These are phyloP conservation scores for Columba livia DNA, from an alignment of 2,113 vertebrate species.

Conservation along the genomic window DNA sequence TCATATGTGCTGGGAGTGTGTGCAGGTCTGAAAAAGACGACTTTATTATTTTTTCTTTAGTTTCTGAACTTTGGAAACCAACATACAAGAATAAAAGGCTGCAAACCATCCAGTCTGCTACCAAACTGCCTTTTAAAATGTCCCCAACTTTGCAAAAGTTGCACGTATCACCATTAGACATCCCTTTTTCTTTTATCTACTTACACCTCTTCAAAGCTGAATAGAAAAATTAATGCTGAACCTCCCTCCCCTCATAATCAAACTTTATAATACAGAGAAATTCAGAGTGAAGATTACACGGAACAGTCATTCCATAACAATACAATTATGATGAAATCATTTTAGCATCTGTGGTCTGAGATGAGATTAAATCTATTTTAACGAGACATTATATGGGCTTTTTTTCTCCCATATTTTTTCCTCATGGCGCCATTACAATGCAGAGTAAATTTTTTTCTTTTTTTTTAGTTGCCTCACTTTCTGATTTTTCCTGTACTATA, in stretches of 20 bases:
- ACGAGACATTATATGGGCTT: slow-evolving; percentile 20
- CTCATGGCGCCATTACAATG: neutral
- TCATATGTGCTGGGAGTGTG: neutral
- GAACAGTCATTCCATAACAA: slow-evolving; percentile 55
- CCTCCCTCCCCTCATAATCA: slow-evolving; percentile 44
- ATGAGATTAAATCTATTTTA: slow-evolving; percentile 62
- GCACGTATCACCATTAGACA: neutral
- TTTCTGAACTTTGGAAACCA: slow-evolving; percentile 28
- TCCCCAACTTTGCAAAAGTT: slow-evolving; percentile 23
- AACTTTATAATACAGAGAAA: slow-evolving; percentile 33
- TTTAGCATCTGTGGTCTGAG: slow-evolving; percentile 59
- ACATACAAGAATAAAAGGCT: slow-evolving; percentile 25
- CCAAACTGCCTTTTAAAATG: slow-evolving; percentile 19
- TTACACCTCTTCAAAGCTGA: slow-evolving; percentile 33
- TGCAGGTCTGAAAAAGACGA: neutral
- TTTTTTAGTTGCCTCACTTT: neutral
- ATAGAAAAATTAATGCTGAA: slow-evolving; percentile 56
- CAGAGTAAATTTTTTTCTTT: neutral
- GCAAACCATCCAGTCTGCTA: neutral
- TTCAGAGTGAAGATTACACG: slow-evolving; percentile 3
- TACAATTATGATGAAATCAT: slow-evolving; percentile 67
- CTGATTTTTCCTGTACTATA: neutral
- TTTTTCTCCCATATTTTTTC: slow-evolving; percentile 22
- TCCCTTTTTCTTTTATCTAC: slow-evolving; percentile 36
- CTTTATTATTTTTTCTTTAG: neutral